phyloP scores from a whole-genome alignment of 2,113 vertebrate genomes.

The Felis catus region F.catus_Fca126_mat1.0 CM031415.1:148002501-148003000 shows the following conservation, averaged over 20 bases:
- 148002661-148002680: conserved; percentile 93
- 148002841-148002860: neutral
- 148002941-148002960: neutral
- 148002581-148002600: neutral
- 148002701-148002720: conserved; percentile 92
- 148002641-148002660: neutral
- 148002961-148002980: neutral
- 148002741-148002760: conserved; percentile 83
- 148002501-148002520: neutral
- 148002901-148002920: neutral
- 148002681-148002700: conserved; percentile 98
- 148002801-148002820: neutral
- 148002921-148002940: neutral
- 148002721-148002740: conserved; percentile 90
- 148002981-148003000: neutral
- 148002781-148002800: conserved; percentile 31
- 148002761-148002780: neutral
- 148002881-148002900: neutral
- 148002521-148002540: neutral
- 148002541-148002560: neutral
- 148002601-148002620: neutral
- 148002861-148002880: neutral
- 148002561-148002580: neutral
- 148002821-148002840: neutral
- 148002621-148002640: rapidly evolving